Evolutionary conservation across 2,113 vertebrate species (phyloP).

Genomic region (Chamaea fasciata): DNA sequence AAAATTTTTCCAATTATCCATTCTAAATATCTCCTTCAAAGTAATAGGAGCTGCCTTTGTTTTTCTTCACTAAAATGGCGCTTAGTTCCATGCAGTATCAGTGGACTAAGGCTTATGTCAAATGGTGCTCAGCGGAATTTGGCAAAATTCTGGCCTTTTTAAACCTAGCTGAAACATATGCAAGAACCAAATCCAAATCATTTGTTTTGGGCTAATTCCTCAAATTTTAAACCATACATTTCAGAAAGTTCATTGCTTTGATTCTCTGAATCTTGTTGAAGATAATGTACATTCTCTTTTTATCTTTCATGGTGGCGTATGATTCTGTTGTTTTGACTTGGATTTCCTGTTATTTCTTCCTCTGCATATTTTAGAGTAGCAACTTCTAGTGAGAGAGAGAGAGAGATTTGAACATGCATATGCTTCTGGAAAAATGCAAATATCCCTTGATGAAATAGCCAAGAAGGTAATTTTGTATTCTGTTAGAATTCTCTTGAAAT

Average conservation of each 20-base stretch:
- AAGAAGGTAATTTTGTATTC: background rate
- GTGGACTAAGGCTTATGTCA: background rate
- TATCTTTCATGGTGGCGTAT: background rate
- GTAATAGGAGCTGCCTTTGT: background rate
- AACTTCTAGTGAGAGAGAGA: background rate
- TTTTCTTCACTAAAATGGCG: background rate
- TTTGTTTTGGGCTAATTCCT: background rate
- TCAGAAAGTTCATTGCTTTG: background rate
- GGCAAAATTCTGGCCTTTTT: background rate
- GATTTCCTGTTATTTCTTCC: background rate
- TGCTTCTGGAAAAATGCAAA: slow-evolving; percentile 14
- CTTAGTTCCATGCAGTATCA: background rate
- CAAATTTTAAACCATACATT: background rate
- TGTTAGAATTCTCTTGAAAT: background rate
- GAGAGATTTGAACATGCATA: background rate
- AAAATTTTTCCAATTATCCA: background rate
- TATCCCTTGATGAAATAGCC: background rate
- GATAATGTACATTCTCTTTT: background rate
- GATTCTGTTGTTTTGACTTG: background rate
- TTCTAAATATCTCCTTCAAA: background rate
- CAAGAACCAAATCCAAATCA: background rate
- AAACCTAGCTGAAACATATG: background rate
- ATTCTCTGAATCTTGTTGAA: background rate
- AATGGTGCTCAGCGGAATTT: too few relatives aligned
- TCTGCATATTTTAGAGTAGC: background rate